Evolutionary conservation across 2,888 invertebrate genomes (phyloP), one percentile per base, ranked within the genome.

Genomic region (Drosophila nr. medialis): DNA sequence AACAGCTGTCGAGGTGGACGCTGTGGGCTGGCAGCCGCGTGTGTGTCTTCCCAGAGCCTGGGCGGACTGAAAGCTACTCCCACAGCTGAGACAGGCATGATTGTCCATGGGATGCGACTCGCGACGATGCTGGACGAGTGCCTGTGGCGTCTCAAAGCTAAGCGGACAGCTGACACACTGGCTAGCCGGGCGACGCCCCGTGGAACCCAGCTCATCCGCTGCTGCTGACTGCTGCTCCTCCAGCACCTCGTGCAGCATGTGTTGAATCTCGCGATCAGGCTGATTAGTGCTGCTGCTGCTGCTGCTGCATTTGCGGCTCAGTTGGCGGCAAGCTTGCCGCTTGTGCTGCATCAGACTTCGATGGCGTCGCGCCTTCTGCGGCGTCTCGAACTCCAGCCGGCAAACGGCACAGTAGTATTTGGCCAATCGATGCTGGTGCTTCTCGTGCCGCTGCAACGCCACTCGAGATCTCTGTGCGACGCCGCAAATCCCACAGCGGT

Each of bases 11-110:
- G 77, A 75, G 5, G 60, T 75, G 59, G 78, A 75, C 27, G 82
- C 64, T 30, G 60, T 24, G 21, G 91, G 88, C 67, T 90, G 76
- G 62, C 92, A 86, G 66, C 63, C 71, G 56, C 93, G 90, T 95
- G 96, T 4, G 94, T 97, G 97, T 15, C 95, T 94, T 0, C 96
- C 95, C 15, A 97, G 94, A 88, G 96, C 96, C 93, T 97, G 97
- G 1, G 96, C 94, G 0, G 96, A 93, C 0, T 95, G 94, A 89
- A 97, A 97, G 15, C 94, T 93, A 90, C 94, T 93, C 0, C 96
- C 96, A 84, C 97, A 97, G 80, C 94, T 94, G 0, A 95, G 94
- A 89, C 97, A 97, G 65, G 96, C 95, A 45, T 91, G 95, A 69
- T 94, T 95, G 4, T 94, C 93, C 59, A 95, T 36, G 2, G 75